A percentile compares a stretch with the other conserved stretches of the same genome.
phyloP scores from a whole-genome alignment of 2,888 invertebrate genomes.

The Eristalis tenax region DNA sequence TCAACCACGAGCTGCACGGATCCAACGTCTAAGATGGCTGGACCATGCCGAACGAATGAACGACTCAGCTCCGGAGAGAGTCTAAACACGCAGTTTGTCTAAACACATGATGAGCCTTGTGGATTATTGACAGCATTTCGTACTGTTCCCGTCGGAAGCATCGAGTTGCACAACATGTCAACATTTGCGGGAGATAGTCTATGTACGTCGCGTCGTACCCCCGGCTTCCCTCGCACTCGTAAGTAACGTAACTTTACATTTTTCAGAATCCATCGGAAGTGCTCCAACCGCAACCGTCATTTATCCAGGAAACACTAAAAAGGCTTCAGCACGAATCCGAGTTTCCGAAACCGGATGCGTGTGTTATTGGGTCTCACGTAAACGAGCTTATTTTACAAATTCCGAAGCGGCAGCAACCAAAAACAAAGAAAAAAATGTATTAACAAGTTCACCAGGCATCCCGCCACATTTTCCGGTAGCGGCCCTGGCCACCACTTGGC shows the following conservation, averaged over 20 bases:
- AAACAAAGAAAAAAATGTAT: neutral
- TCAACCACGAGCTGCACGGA: too few relatives aligned
- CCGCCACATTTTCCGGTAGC: neutral
- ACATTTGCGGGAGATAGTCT: too few relatives aligned
- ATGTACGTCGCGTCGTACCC: too few relatives aligned
- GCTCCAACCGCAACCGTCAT: neutral
- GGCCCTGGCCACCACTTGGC: constrained; percentile 21
- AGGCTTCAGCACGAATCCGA: neutral
- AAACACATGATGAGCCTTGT: too few relatives aligned
- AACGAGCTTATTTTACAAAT: neutral
- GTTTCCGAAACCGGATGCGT: neutral
- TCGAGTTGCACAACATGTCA: too few relatives aligned
- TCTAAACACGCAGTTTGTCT: too few relatives aligned
- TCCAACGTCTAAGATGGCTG: too few relatives aligned
- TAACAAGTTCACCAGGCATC: neutral
- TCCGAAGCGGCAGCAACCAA: neutral
- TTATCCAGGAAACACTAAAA: neutral
- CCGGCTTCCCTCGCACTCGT: neutral
- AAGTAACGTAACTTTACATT: neutral
- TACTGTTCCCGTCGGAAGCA: too few relatives aligned
- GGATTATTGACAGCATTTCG: too few relatives aligned
- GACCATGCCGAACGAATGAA: too few relatives aligned
- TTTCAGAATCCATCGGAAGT: neutral
- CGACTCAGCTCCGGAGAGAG: too few relatives aligned
- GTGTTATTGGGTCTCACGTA: neutral